Percentiles rank a stretch among this genome's conserved stretches.
These are phyloP conservation scores for Pandemis heparana DNA, from an alignment of 2,888 invertebrate genomes.

Conservation along the genomic window DNA sequence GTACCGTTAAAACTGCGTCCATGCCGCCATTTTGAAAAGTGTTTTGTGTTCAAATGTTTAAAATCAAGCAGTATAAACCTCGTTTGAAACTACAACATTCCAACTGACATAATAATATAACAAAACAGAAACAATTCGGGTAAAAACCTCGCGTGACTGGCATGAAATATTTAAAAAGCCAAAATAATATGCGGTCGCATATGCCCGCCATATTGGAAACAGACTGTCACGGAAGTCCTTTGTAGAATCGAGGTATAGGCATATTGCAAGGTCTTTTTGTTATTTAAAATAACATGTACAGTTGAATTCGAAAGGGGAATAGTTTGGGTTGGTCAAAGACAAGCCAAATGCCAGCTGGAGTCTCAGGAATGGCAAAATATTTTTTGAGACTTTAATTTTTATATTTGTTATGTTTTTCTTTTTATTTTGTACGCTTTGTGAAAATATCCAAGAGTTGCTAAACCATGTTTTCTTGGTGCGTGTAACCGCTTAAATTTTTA, in stretches of 20 bases:
- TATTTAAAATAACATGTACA: background rate
- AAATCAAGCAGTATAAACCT: too few species aligned
- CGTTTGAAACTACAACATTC: background rate
- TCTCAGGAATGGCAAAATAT: too few species aligned
- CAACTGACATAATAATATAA: background rate
- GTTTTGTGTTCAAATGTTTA: too few species aligned
- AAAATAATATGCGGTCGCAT: background rate
- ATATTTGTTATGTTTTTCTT: too few species aligned
- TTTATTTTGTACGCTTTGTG: too few species aligned
- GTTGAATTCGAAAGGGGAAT: background rate
- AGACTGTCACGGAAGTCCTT: background rate
- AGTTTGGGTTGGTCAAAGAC: background rate
- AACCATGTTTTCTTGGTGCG: too few species aligned
- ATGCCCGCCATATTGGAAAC: conserved; percentile 4
- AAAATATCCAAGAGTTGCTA: too few species aligned
- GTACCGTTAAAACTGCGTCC: too few species aligned
- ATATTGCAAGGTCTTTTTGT: background rate
- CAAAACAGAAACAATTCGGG: background rate
- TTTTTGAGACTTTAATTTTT: too few species aligned
- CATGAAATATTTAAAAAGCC: background rate
- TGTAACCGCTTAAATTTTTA: too few species aligned
- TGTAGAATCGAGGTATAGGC: background rate
- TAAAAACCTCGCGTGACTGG: background rate
- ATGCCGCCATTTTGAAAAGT: too few species aligned
- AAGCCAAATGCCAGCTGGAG: background rate